Base-by-base conservation (phyloP, 2,113 vertebrate species). In the Nothocercus julius region DNA sequence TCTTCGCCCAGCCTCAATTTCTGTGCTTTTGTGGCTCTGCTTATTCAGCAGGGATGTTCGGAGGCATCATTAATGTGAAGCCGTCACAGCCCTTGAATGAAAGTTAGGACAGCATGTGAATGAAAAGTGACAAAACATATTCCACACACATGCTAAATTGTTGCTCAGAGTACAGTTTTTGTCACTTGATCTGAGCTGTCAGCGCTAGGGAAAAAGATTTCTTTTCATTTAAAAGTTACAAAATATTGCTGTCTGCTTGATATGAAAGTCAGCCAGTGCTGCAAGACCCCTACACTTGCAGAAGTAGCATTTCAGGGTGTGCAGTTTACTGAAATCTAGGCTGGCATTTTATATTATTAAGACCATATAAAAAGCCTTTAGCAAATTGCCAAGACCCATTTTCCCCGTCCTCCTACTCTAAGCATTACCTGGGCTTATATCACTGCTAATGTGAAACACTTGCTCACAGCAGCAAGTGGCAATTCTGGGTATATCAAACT, bases 371-470 rank as follows among this genome's bases (percentile, higher is more conserved):
- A 96, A 87, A 82, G 54, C 92, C 51, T 91, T 93, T 81, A 92
- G 44, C 42, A 83, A 87, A 88, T 94, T 88, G 51, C 83, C 47
- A 69, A 90, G 74, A 87, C 54, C 30, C 30, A 67, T 88, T 93
- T 96, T 47, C 59, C 36, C 69, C 18, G 13, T 78, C 27, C 44
- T 92, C 38, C 70, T 34, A 74, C 79, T 92, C 90, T 68, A 76
- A 94, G 59, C 72, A 80, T 79, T 93, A 92, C 95, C 76, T 76
- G 75, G 66, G 62, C 62, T 96, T 95, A 45, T 89, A 96, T 95
- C 84, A 53, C 45, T 67, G n/a, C 63, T 96, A 95, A 96, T 85
- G 82, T 67, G 79, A 91, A 97, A 94, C 82, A 38, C 82, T 96
- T 87, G 61, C 86, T 95, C 95, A 80, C 90, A 95, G 88, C 72